Conservation (phyloP, 2,113 vertebrate genomes). For the Bubo blakistoni region DNA sequence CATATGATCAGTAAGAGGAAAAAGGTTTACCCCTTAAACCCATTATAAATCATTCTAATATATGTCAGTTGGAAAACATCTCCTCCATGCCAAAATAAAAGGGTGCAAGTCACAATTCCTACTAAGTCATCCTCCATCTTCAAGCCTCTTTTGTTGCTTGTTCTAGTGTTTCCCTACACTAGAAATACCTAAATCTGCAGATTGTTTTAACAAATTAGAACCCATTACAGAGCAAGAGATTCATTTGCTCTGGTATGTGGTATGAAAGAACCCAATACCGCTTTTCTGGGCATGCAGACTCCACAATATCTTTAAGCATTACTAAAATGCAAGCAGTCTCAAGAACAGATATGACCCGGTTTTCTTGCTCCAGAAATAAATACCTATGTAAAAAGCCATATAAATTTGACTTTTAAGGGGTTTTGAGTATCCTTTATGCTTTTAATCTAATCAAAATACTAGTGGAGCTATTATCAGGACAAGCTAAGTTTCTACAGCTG, state of each 20-base stretch:
- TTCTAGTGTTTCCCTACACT: neutral
- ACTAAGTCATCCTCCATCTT: neutral
- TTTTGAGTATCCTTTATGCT: neutral
- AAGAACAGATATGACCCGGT: neutral
- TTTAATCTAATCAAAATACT: neutral
- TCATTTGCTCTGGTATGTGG: neutral
- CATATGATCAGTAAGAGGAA: neutral
- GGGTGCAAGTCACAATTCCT: neutral
- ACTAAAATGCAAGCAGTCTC: neutral
- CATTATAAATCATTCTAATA: neutral
- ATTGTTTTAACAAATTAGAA: neutral
- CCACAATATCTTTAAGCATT: neutral
- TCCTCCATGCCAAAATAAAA: neutral
- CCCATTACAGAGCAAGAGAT: neutral
- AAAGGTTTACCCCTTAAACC: neutral
- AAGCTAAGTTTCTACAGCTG: neutral
- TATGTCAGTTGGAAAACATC: neutral
- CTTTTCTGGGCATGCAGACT: neutral
- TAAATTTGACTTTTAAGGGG: neutral
- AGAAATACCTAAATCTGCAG: neutral
- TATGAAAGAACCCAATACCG: neutral
- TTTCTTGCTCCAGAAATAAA: neutral
- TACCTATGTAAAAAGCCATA: neutral
- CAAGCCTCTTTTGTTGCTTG: neutral
- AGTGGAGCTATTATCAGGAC: neutral